Evolutionary conservation across 1,140 invertebrate species (phyloP), one percentile per base, ranked within the genome.

Genomic region (Cydia fagiglandana): DNA sequence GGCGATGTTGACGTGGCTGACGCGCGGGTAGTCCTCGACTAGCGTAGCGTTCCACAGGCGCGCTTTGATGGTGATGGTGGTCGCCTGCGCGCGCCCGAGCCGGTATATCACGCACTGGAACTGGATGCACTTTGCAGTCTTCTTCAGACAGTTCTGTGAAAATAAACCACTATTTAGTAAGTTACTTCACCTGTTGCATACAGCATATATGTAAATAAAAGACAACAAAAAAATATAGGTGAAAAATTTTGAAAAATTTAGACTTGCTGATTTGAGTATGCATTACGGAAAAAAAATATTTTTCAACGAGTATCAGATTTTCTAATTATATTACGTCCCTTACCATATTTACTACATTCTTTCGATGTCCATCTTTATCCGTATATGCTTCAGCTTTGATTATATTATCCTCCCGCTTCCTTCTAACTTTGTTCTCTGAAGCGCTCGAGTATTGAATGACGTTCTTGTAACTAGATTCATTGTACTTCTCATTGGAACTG

Each of bases 11-110:
- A 98, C 97, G 64, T 95, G 94, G 86, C 97, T 96, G n/a, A 98
- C 96, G 66, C 95, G 94, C 0, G 96, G 96, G 91, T 98, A 98
- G 88, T 98, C 96, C 86, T 97, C 96, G 1, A 97, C 96, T 13
- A 99, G 92, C 0, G 98, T 98, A 1, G 96, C 95, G 93, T 98
- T 98, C 98, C 98, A 99, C 7, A 99, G 93, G 73, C 97, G 94
- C 1, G 97, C 96, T 84, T 94, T 95, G 20, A 98, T 95, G 53
- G 95, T 95, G 77, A 99, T 97, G 1, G 95, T 96, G 1, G 96
- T 96, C 82, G 95, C 95, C 77, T 96, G 95, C 82, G 95, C 95
- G 28, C 95, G 94, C 28, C 94, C 94, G 75, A 98, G 94, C 80
- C 96, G 96, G 79, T 95, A 95, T 74, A 99, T 95, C 0, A 94